Evolutionary conservation across 2,888 invertebrate genomes (phyloP), one percentile per base, ranked within the genome.

Genomic region (Hypsopygia costalis): DNA sequence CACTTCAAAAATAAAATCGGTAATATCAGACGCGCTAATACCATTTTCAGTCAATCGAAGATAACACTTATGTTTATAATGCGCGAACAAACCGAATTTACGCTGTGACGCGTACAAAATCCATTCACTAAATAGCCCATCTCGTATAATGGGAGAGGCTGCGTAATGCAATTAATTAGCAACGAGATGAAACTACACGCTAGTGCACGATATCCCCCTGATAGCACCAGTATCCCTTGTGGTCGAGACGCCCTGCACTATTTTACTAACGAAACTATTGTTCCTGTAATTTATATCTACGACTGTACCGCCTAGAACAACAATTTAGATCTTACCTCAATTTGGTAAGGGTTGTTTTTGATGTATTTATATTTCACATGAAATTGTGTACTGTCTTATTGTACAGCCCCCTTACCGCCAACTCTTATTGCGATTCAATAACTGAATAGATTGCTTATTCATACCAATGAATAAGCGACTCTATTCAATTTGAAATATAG

Each of bases 101-200:
- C 67, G 63, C 57, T 61, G 67, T 72, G 65, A 73, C 69, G 69
- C 68, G 69, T 64, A 69, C 69, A 66, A 76, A 81, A 80, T 76
- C 73, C 72, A 77, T 80, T 81, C 69, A 51, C 69, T 75, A 72
- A 78, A 81, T 80, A 76, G 73, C 71, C 64, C 67, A 80, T 81
- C 73, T 75, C 65, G 71, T 65, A 71, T 81, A 80, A 81, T 79
- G 69, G 71, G 65, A 64, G 65, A 73, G 72, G 67, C 62, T 72
- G 62, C 62, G 77, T 79, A 79, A 79, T 81, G 74, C 72, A 81
- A 80, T 82, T 82, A 80, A 81, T 82, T 78, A 80, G 72, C 59
- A 62, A 55, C 50, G 66, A 69, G 72, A 74, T 77, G 71, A 69
- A 75, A 72, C 70, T 73, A 72, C 61, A 65, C 60, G 65, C 62